Conservation (phyloP, 2,888 invertebrate genomes). For the Chironomus riparius region DNA sequence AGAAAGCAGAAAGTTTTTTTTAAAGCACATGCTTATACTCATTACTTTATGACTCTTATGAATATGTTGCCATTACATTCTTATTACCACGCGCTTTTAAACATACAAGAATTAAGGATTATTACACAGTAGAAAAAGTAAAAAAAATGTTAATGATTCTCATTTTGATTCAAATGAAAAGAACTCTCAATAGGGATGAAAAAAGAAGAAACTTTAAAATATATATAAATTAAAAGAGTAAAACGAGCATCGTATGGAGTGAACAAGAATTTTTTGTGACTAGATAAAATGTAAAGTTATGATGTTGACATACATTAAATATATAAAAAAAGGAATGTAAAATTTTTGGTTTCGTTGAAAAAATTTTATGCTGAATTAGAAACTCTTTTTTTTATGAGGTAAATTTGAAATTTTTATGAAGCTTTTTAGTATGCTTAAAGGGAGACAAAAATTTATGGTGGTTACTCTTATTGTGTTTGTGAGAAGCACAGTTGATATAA, state of each 20-base stretch:
- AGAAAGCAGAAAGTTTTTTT: not conserved
- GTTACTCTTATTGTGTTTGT: too few relatives aligned
- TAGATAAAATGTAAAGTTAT: slow-evolving; percentile 10
- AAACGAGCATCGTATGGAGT: not conserved
- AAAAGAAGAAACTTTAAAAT: not conserved
- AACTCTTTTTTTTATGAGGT: too few relatives aligned
- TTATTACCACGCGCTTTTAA: not conserved
- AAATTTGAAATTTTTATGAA: too few relatives aligned
- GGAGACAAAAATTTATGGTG: too few relatives aligned
- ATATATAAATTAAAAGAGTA: not conserved
- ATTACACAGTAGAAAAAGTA: not conserved
- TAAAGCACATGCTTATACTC: not conserved
- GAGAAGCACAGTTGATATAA: too few relatives aligned
- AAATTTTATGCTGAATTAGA: too few relatives aligned
- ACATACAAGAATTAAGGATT: not conserved
- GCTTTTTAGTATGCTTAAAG: too few relatives aligned
- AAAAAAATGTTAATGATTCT: not conserved
- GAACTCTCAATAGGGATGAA: not conserved
- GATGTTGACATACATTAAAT: slow-evolving; percentile 14
- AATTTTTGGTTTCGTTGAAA: too few relatives aligned
- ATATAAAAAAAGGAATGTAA: too few relatives aligned
- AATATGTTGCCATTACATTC: not conserved
- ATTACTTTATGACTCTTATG: slow-evolving; percentile 19
- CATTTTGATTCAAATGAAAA: not conserved
- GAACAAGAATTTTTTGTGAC: not conserved